Percentiles rank a stretch among this genome's conserved stretches.
These are phyloP conservation scores for Probosciger aterrimus DNA, from an alignment of 2,113 vertebrate genomes.

Conservation along the genomic window DNA sequence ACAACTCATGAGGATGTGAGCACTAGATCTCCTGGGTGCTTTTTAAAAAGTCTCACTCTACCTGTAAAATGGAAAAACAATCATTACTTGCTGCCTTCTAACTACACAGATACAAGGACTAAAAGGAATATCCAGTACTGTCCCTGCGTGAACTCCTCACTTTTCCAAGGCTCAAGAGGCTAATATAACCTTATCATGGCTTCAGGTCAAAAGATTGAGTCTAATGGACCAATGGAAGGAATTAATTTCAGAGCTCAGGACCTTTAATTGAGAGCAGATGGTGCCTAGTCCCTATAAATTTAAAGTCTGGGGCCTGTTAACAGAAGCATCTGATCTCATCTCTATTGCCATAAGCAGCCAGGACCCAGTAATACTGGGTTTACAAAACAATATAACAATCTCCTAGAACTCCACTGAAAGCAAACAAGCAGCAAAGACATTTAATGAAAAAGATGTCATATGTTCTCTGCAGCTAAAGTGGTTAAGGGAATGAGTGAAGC, in stretches of 20 bases:
- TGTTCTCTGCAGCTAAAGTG: conserved; percentile 32
- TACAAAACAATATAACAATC: conserved; percentile 44
- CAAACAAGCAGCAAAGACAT: conserved; percentile 40
- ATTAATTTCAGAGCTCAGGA: conserved; percentile 57
- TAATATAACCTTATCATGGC: conserved; percentile 51
- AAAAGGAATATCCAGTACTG: conserved; percentile 12
- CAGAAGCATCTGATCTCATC: conserved; percentile 59
- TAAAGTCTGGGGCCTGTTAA: conserved; percentile 60
- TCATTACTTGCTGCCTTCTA: neutral
- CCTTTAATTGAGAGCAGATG: conserved; percentile 65
- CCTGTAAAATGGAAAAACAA: conserved; percentile 31
- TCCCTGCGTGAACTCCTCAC: neutral
- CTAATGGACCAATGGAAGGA: conserved; percentile 61
- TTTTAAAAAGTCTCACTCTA: neutral
- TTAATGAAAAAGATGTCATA: conserved; percentile 50
- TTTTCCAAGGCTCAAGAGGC: neutral
- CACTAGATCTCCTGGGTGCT: neutral
- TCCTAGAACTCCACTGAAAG: conserved; percentile 33
- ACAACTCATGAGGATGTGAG: neutral
- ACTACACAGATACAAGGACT: neutral
- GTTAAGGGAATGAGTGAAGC: neutral
- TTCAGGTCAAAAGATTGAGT: conserved; percentile 54
- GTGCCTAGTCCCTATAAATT: conserved; percentile 48
- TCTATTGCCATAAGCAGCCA: conserved; percentile 56
- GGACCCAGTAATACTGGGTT: conserved; percentile 49